Base-by-base conservation (phyloP, 2,797 vertebrate genomes). In the Euphonia xanthogaster region DNA sequence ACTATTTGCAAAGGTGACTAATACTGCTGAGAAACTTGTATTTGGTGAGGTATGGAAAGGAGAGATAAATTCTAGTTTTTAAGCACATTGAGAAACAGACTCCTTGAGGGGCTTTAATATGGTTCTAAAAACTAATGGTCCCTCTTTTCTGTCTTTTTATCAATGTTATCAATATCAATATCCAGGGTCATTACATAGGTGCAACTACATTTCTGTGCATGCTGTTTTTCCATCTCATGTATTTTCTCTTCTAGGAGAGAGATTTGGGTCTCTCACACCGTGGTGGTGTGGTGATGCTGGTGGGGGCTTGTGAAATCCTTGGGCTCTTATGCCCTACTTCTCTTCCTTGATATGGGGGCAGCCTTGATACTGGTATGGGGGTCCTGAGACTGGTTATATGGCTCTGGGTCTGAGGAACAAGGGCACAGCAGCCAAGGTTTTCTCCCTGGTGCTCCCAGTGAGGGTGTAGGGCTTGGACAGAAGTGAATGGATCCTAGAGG, bases 211-310 rank as follows among this genome's bases (percentile, higher is more conserved):
- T 88, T 54, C 42, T 74, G 16, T 14, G 5, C 4, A 4, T 2
- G 1, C 7, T 47, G 1, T n/a, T 22, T 90, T 40, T 33, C 23
- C 25, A 8, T 21, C 27, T 72, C 27, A 13, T 1, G 0, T 7
- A 3, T 24, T 61, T 81, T 53, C 28, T 61, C 3, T 42, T 77
- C 31, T 57, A 55, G 66, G 14, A 37, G 39, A 44, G 66, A 74
- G 6, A 42, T 55, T 35, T 74, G 33, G 19, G 20, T 82, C 19
- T n/a, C n/a, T n/a, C n/a, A n/a, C n/a, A n/a, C n/a, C 6, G 2
- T 17, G 22, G 24, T 70, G 37, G 2, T 70, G 16, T 55, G n/a
- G 25, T 72, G 48, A 25, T 19, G 39, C 35, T 62, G 25, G 23
- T 76, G 74, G 44, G 44, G 25, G 30, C 23, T 61, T 83, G 33